phyloP scores from a whole-genome alignment of 2,797 vertebrate genomes.

The Mionectes olivaceus region DNA sequence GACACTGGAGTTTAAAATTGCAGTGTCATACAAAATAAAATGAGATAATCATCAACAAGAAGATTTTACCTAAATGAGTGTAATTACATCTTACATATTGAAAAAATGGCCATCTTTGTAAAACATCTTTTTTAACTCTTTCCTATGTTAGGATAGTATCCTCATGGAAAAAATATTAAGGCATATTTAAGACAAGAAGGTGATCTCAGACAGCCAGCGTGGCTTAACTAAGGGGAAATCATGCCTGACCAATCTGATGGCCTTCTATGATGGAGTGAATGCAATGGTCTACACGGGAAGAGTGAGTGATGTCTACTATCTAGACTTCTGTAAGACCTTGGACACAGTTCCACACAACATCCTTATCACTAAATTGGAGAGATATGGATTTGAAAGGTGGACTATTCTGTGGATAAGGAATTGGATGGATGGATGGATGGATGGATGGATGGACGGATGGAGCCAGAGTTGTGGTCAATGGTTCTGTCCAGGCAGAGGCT shows the following conservation, averaged over 20 bases:
- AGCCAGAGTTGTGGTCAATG: neutral
- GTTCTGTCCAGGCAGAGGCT: neutral
- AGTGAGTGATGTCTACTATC: neutral
- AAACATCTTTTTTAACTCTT: neutral
- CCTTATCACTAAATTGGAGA: neutral
- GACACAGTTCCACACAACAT: neutral
- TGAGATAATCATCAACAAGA: neutral
- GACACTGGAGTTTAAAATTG: neutral
- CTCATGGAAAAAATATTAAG: neutral
- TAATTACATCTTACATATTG: neutral
- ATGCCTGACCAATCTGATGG: neutral
- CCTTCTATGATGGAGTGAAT: neutral
- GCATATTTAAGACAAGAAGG: neutral
- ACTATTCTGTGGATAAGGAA: neutral
- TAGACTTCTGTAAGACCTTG: neutral
- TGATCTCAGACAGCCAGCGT: neutral
- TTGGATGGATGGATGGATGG: neutral
- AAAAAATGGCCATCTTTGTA: neutral
- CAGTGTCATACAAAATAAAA: neutral
- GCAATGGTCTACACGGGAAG: rapidly evolving
- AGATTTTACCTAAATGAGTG: neutral
- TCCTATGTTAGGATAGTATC: neutral
- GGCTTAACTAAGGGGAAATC: neutral
- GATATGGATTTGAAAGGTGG: neutral
- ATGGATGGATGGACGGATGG: neutral